These are phyloP conservation scores for Lasioglossum zephyrum DNA, from an alignment of 2,888 invertebrate genomes.

Conservation along the genomic window DNA sequence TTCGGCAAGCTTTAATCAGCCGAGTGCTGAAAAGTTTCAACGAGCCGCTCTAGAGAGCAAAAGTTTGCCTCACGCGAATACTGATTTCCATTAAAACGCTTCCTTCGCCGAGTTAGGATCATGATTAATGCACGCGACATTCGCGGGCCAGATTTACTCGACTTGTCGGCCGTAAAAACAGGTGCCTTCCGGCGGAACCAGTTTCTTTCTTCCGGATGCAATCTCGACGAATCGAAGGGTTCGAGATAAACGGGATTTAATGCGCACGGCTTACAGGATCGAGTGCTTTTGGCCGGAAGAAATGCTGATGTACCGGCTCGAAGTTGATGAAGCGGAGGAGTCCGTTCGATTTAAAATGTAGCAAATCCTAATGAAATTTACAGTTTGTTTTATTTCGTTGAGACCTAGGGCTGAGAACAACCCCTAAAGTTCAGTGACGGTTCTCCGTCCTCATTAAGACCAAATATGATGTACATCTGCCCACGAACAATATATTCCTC, in stretches of 20 bases:
- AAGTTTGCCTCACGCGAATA: not conserved
- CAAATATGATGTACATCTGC: not conserved
- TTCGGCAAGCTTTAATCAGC: not conserved
- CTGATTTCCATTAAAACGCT: not conserved
- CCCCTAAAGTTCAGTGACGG: not conserved
- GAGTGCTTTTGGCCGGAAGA: not conserved
- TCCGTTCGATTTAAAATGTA: not conserved
- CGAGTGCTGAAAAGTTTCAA: constrained; percentile 12
- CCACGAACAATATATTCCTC: no score
- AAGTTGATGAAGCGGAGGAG: not conserved
- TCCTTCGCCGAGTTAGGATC: not conserved
- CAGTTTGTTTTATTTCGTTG: not conserved
- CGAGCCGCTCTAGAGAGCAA: not conserved
- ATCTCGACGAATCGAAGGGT: not conserved
- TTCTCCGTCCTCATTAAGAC: not conserved
- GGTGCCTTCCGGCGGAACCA: not conserved
- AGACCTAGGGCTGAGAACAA: not conserved
- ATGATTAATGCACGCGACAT: not conserved
- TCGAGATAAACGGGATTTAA: not conserved
- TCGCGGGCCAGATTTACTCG: not conserved
- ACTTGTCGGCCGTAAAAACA: not conserved
- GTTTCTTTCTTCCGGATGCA: not conserved
- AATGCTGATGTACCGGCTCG: not conserved
- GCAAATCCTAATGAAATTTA: not conserved
- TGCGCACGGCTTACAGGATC: not conserved